Base-by-base conservation (phyloP, 2,888 invertebrate genomes). In the Cephalotes varians region DNA sequence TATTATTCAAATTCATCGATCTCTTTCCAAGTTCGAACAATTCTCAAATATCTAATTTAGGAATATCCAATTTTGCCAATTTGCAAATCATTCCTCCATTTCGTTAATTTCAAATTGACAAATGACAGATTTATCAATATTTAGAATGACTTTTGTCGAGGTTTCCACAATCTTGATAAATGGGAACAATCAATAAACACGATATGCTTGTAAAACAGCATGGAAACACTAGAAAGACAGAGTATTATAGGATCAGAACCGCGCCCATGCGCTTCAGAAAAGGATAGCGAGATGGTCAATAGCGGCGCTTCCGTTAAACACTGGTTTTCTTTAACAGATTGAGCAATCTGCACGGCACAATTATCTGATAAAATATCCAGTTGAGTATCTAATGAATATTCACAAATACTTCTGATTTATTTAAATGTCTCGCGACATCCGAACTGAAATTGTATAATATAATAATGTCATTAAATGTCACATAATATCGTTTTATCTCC, bases 181-280 rank as follows among this genome's bases (percentile, higher is more conserved):
- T 28, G n/a, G 28, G 54, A 54, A 69, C 31, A 77, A 65, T 65
- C 37, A 69, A 81, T 15, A 76, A 69, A 62, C 72, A 54, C 25
- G 44, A 81, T 37, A 28, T 47, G 51, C 49, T 58, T 69, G 58
- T 67, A 58, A 37, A 80, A 58, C 40, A 31, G 21, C 56, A 58
- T 7, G 7, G 40, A 67, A 10, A 73, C 37, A 51, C 7, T 28
- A 58, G 47, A 81, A 81, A 81, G 60, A 81, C 65, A 81, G 37
- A 18, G 44, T 51, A 64, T 77, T 73, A 74, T 84, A 84, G 54
- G 31, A 80, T 71, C 86, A 74, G 88, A 90, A 90, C 91, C 88
- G 90, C 91, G 88, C 90, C 90, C 90, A 90, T 91, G 86, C 87
- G 89, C 90, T 91, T n/a, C 85, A 72, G 81, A 86, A 85, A 80